Evolutionary conservation across 2,797 vertebrate genomes (phyloP), one percentile per base, ranked within the genome.

Genomic region (Columba guinea): DNA sequence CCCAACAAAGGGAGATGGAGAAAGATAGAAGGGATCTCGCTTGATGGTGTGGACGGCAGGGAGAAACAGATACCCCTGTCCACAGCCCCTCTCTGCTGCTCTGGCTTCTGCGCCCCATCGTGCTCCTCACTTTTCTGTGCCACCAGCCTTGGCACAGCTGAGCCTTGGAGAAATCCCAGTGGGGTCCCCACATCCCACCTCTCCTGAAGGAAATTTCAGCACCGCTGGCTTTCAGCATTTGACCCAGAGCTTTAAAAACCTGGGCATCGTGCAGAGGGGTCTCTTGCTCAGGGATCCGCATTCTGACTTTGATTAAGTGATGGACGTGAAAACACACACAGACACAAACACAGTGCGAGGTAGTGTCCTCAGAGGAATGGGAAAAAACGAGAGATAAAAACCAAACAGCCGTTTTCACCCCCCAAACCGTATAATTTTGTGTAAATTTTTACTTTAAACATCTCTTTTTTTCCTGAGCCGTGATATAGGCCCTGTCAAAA

Each of bases 401-500:
- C 98, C 97, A 98, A 99, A 99, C 98, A 99, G 98, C 97, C 98
- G 93, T 97, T 98, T 99, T 99, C 98, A 98, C 98, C 98, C 98
- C 97, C 98, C 97, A 98, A 98, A 98, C 95, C 98, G 98, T 98
- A 98, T 99, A 99, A 99, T 99, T 99, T 99, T 99, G 99, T 99
- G 99, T 99, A 99, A 99, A 99, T 99, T 98, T 98, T 99, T 98
- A 98, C 97, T 99, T 98, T 98, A 98, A 98, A 98, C 98, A 98
- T 98, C 97, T 98, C 98, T 99, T 98, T 98, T 98, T 98, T 98
- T 98, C 98, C 98, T 98, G 99, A 98, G 98, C 99, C 95, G 99
- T 99, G 99, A 99, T 99, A 99, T 98, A 98, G 98, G 98, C 97
- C 98, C 99, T 99, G 99, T 99, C 99, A 99, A 99, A 99, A 98